phyloP scores from a whole-genome alignment of 2,797 vertebrate species.

The Eupleurogrammus muticus region DNA sequence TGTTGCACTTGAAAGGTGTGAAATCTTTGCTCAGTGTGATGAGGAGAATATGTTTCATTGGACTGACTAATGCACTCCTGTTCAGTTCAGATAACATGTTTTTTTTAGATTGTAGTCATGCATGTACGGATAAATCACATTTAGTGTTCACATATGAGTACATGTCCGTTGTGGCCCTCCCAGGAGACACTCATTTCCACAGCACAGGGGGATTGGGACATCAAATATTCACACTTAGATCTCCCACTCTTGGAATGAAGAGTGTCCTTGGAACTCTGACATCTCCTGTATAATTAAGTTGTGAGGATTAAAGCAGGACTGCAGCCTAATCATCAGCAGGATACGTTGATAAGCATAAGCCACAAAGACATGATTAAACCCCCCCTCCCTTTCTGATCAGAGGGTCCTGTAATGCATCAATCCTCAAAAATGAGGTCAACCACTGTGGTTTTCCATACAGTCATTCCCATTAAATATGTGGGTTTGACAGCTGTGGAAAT shows the following conservation, averaged over 20 bases:
- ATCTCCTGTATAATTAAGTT: conserved; percentile 83
- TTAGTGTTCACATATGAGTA: conserved; percentile 12
- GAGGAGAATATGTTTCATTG: conserved; percentile 4
- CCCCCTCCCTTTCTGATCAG: conserved; percentile 58
- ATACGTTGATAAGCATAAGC: conserved; percentile 77
- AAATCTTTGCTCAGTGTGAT: neutral
- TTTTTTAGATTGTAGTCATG: conserved; percentile 30
- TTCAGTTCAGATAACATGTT: conserved; percentile 17
- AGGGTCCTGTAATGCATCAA: conserved; percentile 64
- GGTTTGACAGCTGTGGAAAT: conserved; percentile 52
- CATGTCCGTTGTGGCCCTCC: conserved; percentile 37
- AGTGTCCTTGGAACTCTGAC: conserved; percentile 73
- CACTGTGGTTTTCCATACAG: conserved; percentile 54
- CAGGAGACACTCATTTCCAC: conserved; percentile 40
- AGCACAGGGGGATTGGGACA: conserved; percentile 54
- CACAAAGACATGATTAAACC: conserved; percentile 72
- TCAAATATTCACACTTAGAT: conserved; percentile 76
- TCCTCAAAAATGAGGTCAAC: conserved; percentile 72
- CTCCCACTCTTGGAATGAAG: conserved; percentile 47
- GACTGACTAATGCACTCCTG: neutral
- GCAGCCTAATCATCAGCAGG: conserved; percentile 74
- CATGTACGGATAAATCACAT: conserved; percentile 48
- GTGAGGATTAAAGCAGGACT: conserved; percentile 76
- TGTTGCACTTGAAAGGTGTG: neutral
- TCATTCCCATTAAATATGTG: conserved; percentile 65